Evolutionary conservation across 2,113 vertebrate species (phyloP).

Genomic region (Sterrhoptilus dennistouni): DNA sequence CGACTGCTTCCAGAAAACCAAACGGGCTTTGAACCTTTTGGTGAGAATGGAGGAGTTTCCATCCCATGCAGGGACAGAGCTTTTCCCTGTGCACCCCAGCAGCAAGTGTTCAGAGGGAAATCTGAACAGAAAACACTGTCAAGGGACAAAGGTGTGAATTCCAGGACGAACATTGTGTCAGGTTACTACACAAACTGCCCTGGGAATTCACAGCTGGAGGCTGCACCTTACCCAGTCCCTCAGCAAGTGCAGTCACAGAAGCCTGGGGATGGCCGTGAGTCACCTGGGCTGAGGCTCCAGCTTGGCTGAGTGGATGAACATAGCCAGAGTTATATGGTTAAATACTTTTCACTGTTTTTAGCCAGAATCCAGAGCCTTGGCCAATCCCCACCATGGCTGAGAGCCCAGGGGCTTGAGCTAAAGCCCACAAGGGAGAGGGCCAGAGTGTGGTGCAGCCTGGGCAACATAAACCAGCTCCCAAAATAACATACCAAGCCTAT

Average conservation of each 20-base stretch:
- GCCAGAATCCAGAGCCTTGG: not conserved
- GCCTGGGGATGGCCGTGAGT: not conserved
- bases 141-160: not conserved
- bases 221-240: not conserved
- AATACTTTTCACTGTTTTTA: not conserved
- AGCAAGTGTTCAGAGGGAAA: not conserved
- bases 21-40: constrained; percentile 89
- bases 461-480: not conserved
- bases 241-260: not conserved
- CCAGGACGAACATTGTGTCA: no score
- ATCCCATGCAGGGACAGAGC: not conserved
- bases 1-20: constrained; percentile 93
- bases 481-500: not conserved
- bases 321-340: not conserved
- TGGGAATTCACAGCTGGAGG: not conserved
- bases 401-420: not conserved
- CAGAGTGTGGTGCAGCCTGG: not conserved
- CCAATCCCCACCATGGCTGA: not conserved
- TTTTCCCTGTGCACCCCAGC: not conserved
- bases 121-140: not conserved
- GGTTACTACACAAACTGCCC: not conserved
- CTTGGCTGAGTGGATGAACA: not conserved
- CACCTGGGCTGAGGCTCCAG: not conserved
- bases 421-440: not conserved
- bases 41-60: constrained; percentile 68